These are phyloP conservation scores for Polyploca ridens DNA, from an alignment of 2,888 invertebrate species.

Conservation along the genomic window DNA sequence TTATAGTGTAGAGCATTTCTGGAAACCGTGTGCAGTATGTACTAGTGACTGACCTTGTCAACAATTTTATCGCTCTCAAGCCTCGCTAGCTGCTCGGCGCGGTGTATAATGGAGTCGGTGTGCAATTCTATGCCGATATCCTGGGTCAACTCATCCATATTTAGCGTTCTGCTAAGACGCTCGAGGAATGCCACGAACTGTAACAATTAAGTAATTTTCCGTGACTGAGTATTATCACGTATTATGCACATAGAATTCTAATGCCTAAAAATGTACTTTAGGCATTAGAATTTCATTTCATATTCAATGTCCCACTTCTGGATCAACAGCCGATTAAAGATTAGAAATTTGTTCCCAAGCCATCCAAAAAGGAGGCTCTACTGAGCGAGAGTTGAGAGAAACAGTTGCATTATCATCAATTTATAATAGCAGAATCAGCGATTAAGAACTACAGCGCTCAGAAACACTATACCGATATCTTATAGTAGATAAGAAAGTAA, in stretches of 20 bases:
- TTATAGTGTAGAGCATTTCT: conserved; percentile 9
- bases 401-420: too few relatives aligned
- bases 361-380: too few relatives aligned
- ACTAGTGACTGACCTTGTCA: conserved; percentile 87
- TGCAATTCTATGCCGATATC: conserved; percentile 93
- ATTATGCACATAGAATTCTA: conserved; percentile 7
- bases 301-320: not conserved
- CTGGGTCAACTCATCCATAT: conserved; percentile 92
- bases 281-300: not conserved
- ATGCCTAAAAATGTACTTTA: too few relatives aligned
- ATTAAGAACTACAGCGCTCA: not conserved
- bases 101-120: conserved; percentile 92
- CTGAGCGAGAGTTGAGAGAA: too few relatives aligned
- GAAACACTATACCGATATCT: not conserved
- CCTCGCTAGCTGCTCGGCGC: conserved; percentile 93
- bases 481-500: not conserved
- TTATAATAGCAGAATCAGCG: not conserved
- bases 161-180: conserved; percentile 91
- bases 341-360: too few relatives aligned
- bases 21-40: not conserved
- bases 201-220: conserved; percentile 46
- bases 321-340: not conserved
- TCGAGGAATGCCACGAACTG: conserved; percentile 93
- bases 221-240: conserved; percentile 17
- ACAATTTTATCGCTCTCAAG: conserved; percentile 93